A percentile compares a stretch with the other conserved stretches of the same genome.
Evolutionary conservation across 2,113 vertebrate genomes (phyloP).

Genomic region (Phrynocephalus versicolor): DNA sequence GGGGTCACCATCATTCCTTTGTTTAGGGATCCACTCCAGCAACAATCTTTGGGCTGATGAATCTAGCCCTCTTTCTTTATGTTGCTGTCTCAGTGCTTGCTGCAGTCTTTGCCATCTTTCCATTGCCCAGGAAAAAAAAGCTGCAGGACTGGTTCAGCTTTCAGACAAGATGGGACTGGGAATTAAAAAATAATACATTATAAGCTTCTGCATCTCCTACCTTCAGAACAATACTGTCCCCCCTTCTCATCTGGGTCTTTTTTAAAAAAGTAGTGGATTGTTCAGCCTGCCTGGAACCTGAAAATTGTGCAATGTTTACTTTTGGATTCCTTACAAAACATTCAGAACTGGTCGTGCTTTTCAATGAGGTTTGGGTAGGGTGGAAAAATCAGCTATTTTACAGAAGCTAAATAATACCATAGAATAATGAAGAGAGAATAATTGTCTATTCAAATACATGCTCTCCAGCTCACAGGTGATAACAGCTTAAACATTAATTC

Average conservation of each 20-base stretch:
- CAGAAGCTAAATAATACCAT: fast-evolving
- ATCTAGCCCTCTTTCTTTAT: too few species aligned
- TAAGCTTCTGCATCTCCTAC: neutral
- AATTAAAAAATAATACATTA: too few species aligned
- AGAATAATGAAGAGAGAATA: constrained; percentile 11
- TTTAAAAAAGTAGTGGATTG: too few species aligned
- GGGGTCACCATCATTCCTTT: too few species aligned
- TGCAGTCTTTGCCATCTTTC: too few species aligned
- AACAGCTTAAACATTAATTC: constrained; percentile 36
- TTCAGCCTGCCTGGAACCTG: neutral
- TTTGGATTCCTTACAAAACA: neutral
- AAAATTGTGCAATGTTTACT: neutral
- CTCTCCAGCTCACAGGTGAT: constrained; percentile 36
- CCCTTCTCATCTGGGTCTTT: neutral
- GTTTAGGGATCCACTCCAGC: too few species aligned
- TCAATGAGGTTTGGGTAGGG: neutral
- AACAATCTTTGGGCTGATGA: too few species aligned
- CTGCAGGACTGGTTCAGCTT: too few species aligned
- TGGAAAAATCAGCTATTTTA: neutral
- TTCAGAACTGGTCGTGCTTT: neutral
- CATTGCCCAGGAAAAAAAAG: too few species aligned
- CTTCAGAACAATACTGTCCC: neutral
- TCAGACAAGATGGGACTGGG: too few species aligned
- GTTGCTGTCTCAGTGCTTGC: too few species aligned
- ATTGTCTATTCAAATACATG: constrained; percentile 24